phyloP scores from a whole-genome alignment of 1,140 invertebrate species.

The Fopius arisanus region DNA sequence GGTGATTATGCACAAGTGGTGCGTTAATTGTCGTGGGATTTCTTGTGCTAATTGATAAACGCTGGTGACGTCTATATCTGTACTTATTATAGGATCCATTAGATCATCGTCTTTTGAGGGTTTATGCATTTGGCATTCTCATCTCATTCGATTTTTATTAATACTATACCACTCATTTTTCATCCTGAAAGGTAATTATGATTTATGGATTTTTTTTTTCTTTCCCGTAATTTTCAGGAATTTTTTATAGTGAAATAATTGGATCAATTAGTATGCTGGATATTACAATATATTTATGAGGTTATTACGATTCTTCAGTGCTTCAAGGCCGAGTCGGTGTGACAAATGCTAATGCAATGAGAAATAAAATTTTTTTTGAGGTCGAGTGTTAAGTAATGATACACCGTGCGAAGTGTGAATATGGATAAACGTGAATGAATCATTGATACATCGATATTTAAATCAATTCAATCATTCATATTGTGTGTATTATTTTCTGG shows the following conservation, averaged over 20 bases:
- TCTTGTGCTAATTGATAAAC: not conserved
- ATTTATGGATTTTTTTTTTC: not conserved
- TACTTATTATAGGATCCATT: too few species aligned
- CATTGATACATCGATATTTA: not conserved
- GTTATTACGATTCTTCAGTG: not conserved
- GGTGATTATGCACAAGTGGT: not conserved
- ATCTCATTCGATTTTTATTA: not conserved
- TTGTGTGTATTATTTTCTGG: not conserved
- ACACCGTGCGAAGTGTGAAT: not conserved
- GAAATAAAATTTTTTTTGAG: not conserved
- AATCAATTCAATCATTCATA: not conserved
- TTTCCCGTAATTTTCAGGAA: not conserved
- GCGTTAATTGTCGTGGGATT: too few species aligned
- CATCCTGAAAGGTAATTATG: not conserved
- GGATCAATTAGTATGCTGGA: not conserved
- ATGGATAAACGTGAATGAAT: not conserved
- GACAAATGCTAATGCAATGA: not conserved
- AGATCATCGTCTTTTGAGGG: too few species aligned
- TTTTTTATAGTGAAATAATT: not conserved
- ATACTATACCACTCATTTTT: not conserved
- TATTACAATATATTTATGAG: conserved; percentile 7
- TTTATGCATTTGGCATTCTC: too few species aligned
- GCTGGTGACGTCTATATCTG: too few species aligned
- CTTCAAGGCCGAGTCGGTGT: not conserved
- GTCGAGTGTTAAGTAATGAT: not conserved